Evolutionary conservation across 2,113 vertebrate genomes (phyloP).

Genomic region (human): GRCh38 chr1:222099501-222100000

Average conservation of each 20-base stretch:
- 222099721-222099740: background rate
- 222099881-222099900: slow-evolving; percentile 48
- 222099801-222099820: background rate
- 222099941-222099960: slow-evolving; percentile 48
- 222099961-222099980: slow-evolving; percentile 44
- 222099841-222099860: background rate
- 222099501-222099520: background rate
- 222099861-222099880: slow-evolving; percentile 40
- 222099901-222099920: slow-evolving; percentile 65
- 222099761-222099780: background rate
- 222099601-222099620: background rate
- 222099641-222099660: background rate
- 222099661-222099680: background rate
- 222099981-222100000: slow-evolving; percentile 15
- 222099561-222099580: no score
- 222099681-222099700: no score
- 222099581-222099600: background rate
- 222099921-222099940: slow-evolving; percentile 60
- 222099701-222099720: no score
- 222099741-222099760: background rate
- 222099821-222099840: background rate
- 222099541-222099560: background rate
- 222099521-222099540: background rate
- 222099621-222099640: background rate
- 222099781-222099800: background rate